Evolutionary conservation across 23 tunicate genomes (phyloP).

Genomic region (Diplosoma virens): DNA sequence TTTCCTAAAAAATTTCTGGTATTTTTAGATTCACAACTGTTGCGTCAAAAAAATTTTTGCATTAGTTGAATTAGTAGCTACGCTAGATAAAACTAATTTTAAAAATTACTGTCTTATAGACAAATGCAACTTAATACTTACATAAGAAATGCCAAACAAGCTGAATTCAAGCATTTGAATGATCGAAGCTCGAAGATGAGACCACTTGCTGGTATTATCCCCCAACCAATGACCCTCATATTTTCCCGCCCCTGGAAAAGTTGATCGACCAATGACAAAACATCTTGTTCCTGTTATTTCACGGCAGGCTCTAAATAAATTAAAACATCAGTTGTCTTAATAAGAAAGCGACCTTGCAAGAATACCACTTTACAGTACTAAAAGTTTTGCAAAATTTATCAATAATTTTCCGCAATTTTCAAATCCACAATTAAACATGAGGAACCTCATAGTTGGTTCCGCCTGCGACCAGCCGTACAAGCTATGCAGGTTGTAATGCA

Average conservation of each 20-base stretch:
- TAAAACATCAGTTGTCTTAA: background rate
- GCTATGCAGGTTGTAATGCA: constrained; percentile 84
- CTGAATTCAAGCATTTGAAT: constrained; percentile 70
- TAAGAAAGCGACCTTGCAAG: too few species aligned
- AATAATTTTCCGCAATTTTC: too few species aligned
- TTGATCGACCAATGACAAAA: constrained; percentile 83
- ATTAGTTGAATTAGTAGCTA: too few species aligned
- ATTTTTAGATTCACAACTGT: too few species aligned
- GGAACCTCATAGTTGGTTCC: constrained; percentile 72
- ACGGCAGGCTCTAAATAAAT: constrained; percentile 46
- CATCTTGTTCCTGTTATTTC: constrained; percentile 87
- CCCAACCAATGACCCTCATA: constrained; percentile 97
- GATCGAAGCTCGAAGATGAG: constrained; percentile 41
- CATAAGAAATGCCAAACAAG: constrained; percentile 77
- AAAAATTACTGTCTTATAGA: too few species aligned
- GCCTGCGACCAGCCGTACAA: constrained; percentile 89
- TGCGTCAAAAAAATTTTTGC: too few species aligned
- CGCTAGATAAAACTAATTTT: too few species aligned
- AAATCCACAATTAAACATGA: background rate
- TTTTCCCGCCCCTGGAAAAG: constrained; percentile 92
- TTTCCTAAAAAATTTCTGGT: too few species aligned
- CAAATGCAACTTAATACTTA: background rate
- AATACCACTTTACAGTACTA: too few species aligned
- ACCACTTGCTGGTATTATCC: constrained; percentile 90
- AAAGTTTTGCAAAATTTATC: too few species aligned